Conservation (phyloP, 2,888 invertebrate species). For the Tetheella fluctuosa region DNA sequence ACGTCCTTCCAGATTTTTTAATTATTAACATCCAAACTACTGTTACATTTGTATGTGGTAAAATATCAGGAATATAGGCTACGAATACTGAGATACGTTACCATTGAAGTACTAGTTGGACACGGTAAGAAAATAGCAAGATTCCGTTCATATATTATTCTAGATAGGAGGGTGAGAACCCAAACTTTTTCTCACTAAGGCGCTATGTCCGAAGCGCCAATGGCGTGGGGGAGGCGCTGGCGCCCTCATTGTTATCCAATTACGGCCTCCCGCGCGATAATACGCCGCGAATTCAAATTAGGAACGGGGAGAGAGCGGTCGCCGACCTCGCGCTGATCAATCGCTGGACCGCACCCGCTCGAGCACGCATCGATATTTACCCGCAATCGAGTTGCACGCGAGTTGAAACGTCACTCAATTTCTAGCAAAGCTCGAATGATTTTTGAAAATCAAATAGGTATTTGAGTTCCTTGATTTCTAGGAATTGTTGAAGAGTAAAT, state of each 20-base stretch:
- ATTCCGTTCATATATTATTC: neutral
- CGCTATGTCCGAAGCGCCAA: constrained; percentile 59
- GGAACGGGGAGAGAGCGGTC: constrained; percentile 80
- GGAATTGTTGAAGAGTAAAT: too few relatives aligned
- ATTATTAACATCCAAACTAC: neutral
- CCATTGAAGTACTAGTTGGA: neutral
- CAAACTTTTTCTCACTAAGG: constrained; percentile 46
- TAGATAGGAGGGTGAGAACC: constrained; percentile 19
- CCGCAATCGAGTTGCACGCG: constrained; percentile 26
- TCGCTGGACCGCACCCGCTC: constrained; percentile 71
- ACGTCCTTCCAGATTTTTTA: neutral
- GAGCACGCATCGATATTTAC: constrained; percentile 44
- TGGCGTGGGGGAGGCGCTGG: constrained; percentile 67
- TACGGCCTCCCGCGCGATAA: constrained; percentile 81
- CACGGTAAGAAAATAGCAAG: neutral
- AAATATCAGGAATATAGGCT: neutral
- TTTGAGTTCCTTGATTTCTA: neutral
- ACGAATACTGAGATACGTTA: neutral
- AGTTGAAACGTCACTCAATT: constrained; percentile 14
- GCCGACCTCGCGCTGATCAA: constrained; percentile 77
- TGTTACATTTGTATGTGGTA: neutral
- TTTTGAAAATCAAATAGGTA: constrained; percentile 19
- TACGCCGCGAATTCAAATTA: constrained; percentile 83
- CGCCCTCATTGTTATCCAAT: constrained; percentile 83
- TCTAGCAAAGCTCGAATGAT: neutral